Evolutionary conservation across 1,140 invertebrate species (phyloP).

Genomic region (Episyrphus balteatus): DNA sequence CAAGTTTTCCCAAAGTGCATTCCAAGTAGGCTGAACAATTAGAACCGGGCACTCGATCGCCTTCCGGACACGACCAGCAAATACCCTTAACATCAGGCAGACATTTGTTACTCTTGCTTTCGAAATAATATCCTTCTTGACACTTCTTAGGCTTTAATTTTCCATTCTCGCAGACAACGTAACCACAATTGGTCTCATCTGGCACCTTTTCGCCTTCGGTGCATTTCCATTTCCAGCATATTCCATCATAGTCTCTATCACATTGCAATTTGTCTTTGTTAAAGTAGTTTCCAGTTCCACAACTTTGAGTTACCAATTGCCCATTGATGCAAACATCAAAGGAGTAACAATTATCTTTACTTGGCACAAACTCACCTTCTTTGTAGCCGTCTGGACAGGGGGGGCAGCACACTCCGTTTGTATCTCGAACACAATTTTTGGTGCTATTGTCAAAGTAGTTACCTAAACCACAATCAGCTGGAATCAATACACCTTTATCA

Average conservation of each 20-base stretch:
- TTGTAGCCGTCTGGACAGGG: conserved; percentile 6
- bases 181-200: conserved; percentile 24
- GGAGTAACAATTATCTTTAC: too few relatives aligned
- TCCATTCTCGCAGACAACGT: conserved; percentile 24
- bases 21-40: too few relatives aligned
- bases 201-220: conserved; percentile 12
- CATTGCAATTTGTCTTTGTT: not conserved
- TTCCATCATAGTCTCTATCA: too few relatives aligned
- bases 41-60: too few relatives aligned
- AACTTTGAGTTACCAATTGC: conserved; percentile 2
- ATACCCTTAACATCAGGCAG: conserved; percentile 2
- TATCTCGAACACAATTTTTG: too few relatives aligned
- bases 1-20: too few relatives aligned
- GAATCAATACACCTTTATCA: too few relatives aligned
- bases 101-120: conserved; percentile 6
- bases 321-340: not conserved
- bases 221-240: too few relatives aligned
- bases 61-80: too few relatives aligned
- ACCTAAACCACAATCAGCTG: too few relatives aligned
- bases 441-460: too few relatives aligned
- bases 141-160: conserved; percentile 23
- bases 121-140: conserved; percentile 21
- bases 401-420: too few relatives aligned
- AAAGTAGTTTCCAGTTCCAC: conserved; percentile 4
- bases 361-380: conserved; percentile 4